Base-by-base conservation (phyloP, 2,888 invertebrate species). In the Diaphora mendica region DNA sequence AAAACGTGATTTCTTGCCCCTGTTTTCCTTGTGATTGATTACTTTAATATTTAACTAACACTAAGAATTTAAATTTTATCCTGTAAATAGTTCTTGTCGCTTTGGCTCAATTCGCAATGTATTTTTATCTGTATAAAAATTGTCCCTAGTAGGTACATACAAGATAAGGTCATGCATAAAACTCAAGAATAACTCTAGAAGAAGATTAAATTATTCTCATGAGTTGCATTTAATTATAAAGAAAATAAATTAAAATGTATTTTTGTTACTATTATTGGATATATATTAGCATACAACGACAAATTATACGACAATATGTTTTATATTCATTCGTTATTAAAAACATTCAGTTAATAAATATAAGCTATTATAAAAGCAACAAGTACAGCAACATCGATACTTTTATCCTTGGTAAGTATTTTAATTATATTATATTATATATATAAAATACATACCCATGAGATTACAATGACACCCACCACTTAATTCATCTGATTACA, bases 1-100 rank as follows among this genome's bases (percentile, higher is more conserved):
- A 20, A 44, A 66, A 26, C 26, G 26, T 66, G 17, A 20, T 15
- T 26, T 44, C 44, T 44, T 42, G n/a, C 15, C 42, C 9, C 17
- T 66, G 26, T 42, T 39, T 65, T n/a, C 13, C 15, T 42, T 35
- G 5, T n/a, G 1, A 26, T 17, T 11, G 1, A 66, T 26, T 66
- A 39, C n/a, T 66, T 66, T 26, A n/a, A 66, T 66, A 59, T 59
- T 59, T 13, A 59, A 59, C 23, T 55, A n/a, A n/a, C 9, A 55
- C 23, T 23, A 23, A 23, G 20, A 30, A 17, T 30, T 15, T 30
- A 30, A 30, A 62, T 62, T 62, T 13, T 59, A 59, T 13, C 15
- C 15, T 62, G 26, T 62, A 62, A 30, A 30, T 62, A 62, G 30
- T 30, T 30, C 0, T 30, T 15, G 15, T 62, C 30, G 59, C 26